phyloP scores from a whole-genome alignment of 2,113 vertebrate genomes.

The Trinectes maculatus region DNA sequence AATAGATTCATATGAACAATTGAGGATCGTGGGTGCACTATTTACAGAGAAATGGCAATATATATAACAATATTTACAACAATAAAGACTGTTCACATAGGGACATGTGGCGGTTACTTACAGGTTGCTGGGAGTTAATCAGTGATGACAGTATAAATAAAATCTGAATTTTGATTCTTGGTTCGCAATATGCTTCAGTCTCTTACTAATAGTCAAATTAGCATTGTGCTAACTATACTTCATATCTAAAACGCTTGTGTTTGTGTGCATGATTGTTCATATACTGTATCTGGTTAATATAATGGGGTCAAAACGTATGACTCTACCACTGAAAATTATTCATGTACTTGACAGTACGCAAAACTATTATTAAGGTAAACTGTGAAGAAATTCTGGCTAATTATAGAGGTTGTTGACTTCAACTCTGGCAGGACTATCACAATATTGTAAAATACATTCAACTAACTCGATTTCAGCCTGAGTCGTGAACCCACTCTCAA shows the following conservation, averaged over 20 bases:
- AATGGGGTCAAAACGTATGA: constrained; percentile 2
- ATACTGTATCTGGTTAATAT: background rate
- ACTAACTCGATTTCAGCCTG: background rate
- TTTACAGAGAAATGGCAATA: constrained; percentile 86
- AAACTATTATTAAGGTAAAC: constrained; percentile 12
- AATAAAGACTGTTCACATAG: constrained; percentile 75
- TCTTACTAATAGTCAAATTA: background rate
- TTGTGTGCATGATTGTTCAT: background rate
- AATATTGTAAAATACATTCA: too few relatives aligned
- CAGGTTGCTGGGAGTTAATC: constrained; percentile 47
- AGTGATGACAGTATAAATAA: constrained; percentile 35
- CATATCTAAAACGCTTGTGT: constrained; percentile 19
- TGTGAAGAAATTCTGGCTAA: constrained; percentile 9
- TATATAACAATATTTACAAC: constrained; percentile 85
- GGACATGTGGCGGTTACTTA: constrained; percentile 65
- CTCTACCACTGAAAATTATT: constrained; percentile 12
- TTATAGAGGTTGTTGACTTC: background rate
- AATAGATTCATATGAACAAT: constrained; percentile 87
- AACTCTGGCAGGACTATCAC: background rate
- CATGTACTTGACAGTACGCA: background rate
- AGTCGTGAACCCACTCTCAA: background rate
- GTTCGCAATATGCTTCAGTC: constrained; percentile 13
- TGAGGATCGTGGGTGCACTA: constrained; percentile 81
- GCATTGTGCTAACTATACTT: constrained; percentile 38
- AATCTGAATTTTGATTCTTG: constrained; percentile 5